A percentile compares a stretch with the other conserved stretches of the same genome.
Conservation (phyloP, 2,113 vertebrate species). For the Gobiocypris rarus region DNA sequence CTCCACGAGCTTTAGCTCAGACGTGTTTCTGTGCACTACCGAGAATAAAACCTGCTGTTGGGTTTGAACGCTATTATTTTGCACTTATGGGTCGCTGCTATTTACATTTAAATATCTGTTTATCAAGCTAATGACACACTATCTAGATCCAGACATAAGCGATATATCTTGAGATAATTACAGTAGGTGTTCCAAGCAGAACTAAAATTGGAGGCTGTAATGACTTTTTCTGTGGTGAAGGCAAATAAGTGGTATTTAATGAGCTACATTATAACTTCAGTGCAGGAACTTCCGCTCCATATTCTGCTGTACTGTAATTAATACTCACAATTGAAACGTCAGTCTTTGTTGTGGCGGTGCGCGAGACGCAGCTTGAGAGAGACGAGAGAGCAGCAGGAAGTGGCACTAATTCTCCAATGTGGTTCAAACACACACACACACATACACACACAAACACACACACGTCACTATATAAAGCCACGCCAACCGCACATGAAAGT, state of each 20-base stretch:
- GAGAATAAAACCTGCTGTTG: not conserved
- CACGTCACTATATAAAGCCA: no score
- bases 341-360: constrained; percentile 47
- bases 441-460: no score
- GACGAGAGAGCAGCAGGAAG: constrained; percentile 48
- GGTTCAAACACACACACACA: constrained; percentile 43
- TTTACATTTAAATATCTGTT: not conserved
- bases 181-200: constrained; percentile 44
- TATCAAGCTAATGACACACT: constrained; percentile 39
- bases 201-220: constrained; percentile 27
- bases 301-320: constrained; percentile 52
- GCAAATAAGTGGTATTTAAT: constrained; percentile 44
- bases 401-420: constrained; percentile 47
- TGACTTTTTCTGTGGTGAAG: constrained; percentile 27
- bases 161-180: constrained; percentile 50
- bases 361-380: constrained; percentile 26
- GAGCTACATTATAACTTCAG: constrained; percentile 4
- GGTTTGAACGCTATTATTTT: not conserved
- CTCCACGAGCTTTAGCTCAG: no score
- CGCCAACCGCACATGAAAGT: no score
- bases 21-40: not conserved
- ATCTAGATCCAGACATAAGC: constrained; percentile 20
- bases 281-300: constrained; percentile 26
- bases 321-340: constrained; percentile 1
- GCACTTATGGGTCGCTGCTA: not conserved